phyloP scores from a whole-genome alignment of 1,140 invertebrate genomes.

The Phortica variegata region DNA sequence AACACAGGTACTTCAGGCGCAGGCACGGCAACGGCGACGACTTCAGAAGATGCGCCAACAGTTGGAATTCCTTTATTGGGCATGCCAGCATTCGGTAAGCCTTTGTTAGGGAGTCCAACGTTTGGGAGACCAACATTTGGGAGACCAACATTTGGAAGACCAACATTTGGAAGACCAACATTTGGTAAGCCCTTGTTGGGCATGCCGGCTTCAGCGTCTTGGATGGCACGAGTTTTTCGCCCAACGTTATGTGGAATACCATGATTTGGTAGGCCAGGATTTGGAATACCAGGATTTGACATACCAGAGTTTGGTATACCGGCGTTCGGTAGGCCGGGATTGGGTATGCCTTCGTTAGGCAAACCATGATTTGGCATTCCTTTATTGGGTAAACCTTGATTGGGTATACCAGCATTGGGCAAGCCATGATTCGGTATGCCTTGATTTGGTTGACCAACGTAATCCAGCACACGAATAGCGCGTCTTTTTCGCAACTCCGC shows the following conservation, averaged over 20 bases:
- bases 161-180: slow-evolving; percentile 16
- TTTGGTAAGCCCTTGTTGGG: too few relatives aligned
- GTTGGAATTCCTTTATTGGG: slow-evolving; percentile 10
- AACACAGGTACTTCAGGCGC: too few relatives aligned
- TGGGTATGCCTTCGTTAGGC: slow-evolving; percentile 14
- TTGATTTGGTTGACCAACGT: slow-evolving; percentile 6
- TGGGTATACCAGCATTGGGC: slow-evolving; percentile 6
- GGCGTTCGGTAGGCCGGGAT: neutral
- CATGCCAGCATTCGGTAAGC: slow-evolving; percentile 20
- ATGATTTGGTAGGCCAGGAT: too few relatives aligned
- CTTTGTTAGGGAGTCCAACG: slow-evolving; percentile 6
- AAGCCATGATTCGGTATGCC: slow-evolving; percentile 8
- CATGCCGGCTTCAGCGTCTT: slow-evolving; percentile 13
- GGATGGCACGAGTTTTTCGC: slow-evolving; percentile 19
- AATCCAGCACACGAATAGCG: too few relatives aligned
- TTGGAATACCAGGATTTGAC: too few relatives aligned
- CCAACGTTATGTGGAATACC: slow-evolving; percentile 14
- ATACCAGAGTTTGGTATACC: neutral
- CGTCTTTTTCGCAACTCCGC: too few relatives aligned
- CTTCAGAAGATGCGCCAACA: slow-evolving; percentile 18
- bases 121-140: slow-evolving; percentile 11
- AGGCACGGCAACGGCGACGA: too few relatives aligned
- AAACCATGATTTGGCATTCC: slow-evolving; percentile 16
- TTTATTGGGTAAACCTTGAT: slow-evolving; percentile 12
- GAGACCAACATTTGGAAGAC: slow-evolving; percentile 7